Evolutionary conservation across 2,113 vertebrate genomes (phyloP).

Genomic region (Falcunculus frontatus): DNA sequence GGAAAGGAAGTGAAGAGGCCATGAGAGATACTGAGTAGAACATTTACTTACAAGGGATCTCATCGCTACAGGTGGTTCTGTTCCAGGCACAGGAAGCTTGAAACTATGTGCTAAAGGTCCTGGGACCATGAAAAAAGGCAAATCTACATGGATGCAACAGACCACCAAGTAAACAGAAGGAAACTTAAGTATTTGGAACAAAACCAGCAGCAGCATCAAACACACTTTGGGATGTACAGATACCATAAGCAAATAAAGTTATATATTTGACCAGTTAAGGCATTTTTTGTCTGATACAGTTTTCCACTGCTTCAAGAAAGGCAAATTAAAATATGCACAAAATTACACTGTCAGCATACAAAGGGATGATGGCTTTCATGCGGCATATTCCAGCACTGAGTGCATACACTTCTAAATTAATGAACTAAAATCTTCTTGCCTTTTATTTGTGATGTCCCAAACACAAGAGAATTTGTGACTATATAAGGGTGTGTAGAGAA

Average conservation of each 20-base stretch:
- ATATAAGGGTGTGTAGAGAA: conserved; percentile 42
- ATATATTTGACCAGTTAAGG: background rate
- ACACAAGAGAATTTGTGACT: conserved; percentile 24
- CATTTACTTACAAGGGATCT: background rate
- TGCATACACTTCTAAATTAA: background rate
- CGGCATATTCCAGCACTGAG: background rate
- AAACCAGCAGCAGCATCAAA: background rate
- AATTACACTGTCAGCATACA: background rate
- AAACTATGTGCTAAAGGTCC: background rate
- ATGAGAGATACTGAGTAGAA: background rate
- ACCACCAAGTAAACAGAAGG: background rate
- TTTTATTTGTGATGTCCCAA: background rate
- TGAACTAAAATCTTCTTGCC: background rate
- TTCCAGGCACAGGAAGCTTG: background rate
- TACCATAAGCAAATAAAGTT: background rate
- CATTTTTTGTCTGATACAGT: background rate
- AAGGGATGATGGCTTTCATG: background rate
- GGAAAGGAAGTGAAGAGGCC: background rate
- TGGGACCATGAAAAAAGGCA: background rate
- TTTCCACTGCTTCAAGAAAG: background rate
- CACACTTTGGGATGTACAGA: background rate
- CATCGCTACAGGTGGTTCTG: background rate
- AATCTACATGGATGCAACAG: background rate
- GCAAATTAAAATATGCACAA: background rate
- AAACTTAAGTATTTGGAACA: background rate